Percentiles rank a stretch among this genome's conserved stretches.
These are phyloP conservation scores for Ladona fulva DNA, from an alignment of 1,140 invertebrate species.

Conservation along the genomic window DNA sequence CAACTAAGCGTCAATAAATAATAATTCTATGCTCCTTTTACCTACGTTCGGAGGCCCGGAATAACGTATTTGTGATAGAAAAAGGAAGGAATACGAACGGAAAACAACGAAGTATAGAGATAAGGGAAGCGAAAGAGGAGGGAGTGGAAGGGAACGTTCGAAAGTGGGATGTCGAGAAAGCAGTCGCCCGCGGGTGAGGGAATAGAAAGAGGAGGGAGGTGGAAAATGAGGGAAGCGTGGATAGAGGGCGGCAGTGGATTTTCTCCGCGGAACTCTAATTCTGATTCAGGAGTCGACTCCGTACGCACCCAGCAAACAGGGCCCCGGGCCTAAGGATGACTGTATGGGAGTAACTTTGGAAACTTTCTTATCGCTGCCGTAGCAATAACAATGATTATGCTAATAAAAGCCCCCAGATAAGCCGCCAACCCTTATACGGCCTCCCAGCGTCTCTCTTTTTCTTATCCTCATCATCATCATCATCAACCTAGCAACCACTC, in stretches of 20 bases:
- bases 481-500: background rate
- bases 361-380: conserved; percentile 1
- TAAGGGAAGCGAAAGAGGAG: no score
- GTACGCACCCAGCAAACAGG: background rate
- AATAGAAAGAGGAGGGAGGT: background rate
- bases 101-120: no score
- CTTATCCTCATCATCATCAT: background rate
- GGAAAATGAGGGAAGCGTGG: background rate
- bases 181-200: background rate
- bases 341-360: conserved; percentile 1
- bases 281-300: conserved; percentile 5
- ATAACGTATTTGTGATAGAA: no score
- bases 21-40: no score
- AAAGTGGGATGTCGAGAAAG: background rate
- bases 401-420: background rate
- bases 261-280: conserved; percentile 4
- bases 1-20: no score
- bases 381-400: conserved; percentile 5
- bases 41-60: no score
- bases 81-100: no score
- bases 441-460: background rate
- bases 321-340: conserved; percentile 4
- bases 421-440: background rate
- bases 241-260: background rate
- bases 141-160: background rate